Evolutionary conservation across 2,888 invertebrate species (phyloP), one percentile per base, ranked within the genome.

Genomic region (Lochmaea capreae): DNA sequence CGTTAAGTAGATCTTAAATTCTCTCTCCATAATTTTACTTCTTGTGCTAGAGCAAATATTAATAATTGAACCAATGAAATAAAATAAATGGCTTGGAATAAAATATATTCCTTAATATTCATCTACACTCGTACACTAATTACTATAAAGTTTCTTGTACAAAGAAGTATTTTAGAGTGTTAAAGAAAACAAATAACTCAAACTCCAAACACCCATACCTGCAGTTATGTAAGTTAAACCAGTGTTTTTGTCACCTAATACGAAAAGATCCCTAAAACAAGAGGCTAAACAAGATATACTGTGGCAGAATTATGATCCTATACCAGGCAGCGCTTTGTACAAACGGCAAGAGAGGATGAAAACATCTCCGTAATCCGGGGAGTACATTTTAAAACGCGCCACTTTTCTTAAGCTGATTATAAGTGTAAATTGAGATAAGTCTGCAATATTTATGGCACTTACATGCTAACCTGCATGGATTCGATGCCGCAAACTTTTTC

Each of bases 361-460:
- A 85, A 83, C 82, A 81, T 78, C 79, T 73, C 82, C 81, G 82
- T 86, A 87, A 87, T 87, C 87, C 86, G 78, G 83, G 83, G 81
- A 86, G 85, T 84, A 85, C 86, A 86, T 86, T 87, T 86, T 86
- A 87, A 87, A 87, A 85, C 86, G 86, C 84, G 79, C 85, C 86
- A 87, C 86, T 87, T 87, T 87, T 86, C 87, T 87, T 87, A 87
- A 88, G 88, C 88, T 87, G 87, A 87, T 88, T 88, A 88, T 86
- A 85, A 86, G 87, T 86, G 87, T 87, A 87, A 87, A 87, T 87
- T 86, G 86, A 86, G 87, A 86, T 86, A 87, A 87, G 86, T 85
- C 87, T 82, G 83, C 84, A 82, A 86, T 87, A 88, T 88, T 88
- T 88, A 87, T 87, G 85, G 85, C 86, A 82, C 86, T 86, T 87